Evolutionary conservation across 2,888 invertebrate genomes (phyloP).

Genomic region (Cosmopolites sordidus): DNA sequence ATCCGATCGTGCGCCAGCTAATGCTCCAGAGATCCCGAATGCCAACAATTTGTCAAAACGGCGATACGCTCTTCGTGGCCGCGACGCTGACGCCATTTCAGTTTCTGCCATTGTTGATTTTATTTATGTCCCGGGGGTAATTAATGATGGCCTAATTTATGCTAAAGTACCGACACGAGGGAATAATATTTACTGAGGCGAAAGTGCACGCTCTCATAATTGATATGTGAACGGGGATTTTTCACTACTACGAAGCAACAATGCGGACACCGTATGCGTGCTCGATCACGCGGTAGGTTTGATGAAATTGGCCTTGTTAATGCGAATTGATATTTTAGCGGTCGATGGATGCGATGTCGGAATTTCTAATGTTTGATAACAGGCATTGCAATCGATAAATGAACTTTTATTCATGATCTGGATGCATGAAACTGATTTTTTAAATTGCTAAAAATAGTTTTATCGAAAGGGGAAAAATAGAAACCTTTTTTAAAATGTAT

Average conservation of each 20-base stretch:
- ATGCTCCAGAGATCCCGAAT: slow-evolving; percentile 14
- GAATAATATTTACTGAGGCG: slow-evolving; percentile 14
- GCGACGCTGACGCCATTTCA: slow-evolving; percentile 12
- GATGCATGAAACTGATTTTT: too few relatives aligned
- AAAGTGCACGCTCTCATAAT: slow-evolving; percentile 9
- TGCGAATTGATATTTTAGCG: background rate
- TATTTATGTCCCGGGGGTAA: slow-evolving; percentile 12
- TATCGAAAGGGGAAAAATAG: too few relatives aligned
- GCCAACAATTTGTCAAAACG: slow-evolving; percentile 20
- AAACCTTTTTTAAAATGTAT: too few relatives aligned
- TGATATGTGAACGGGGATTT: slow-evolving; percentile 12
- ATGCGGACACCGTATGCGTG: slow-evolving; percentile 1
- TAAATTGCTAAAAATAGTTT: too few relatives aligned
- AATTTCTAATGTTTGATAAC: background rate
- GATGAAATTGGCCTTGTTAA: background rate
- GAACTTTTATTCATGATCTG: too few relatives aligned
- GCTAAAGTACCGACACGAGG: slow-evolving; percentile 10
- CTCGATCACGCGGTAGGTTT: background rate
- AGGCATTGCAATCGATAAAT: too few relatives aligned
- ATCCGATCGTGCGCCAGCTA: slow-evolving; percentile 13
- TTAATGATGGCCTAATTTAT: slow-evolving; percentile 14
- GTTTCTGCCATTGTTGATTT: slow-evolving; percentile 20
- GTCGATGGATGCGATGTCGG: background rate
- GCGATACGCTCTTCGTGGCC: slow-evolving; percentile 9
- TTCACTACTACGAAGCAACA: background rate